These are phyloP conservation scores for Brachyalestes nurse DNA, from an alignment of 2,797 vertebrate species.

Conservation along the genomic window DNA sequence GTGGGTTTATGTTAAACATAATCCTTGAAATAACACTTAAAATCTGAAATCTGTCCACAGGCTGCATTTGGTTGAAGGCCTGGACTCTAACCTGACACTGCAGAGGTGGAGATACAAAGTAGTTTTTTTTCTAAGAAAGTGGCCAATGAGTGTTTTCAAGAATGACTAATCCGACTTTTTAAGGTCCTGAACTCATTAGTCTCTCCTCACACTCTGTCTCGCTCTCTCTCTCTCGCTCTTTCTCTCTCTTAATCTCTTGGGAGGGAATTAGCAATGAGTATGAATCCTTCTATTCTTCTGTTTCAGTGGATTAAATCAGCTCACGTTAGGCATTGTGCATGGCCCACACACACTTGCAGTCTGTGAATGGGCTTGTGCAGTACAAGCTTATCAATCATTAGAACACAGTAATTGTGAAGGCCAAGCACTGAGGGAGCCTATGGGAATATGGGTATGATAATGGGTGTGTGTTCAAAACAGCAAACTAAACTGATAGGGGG, in stretches of 20 bases:
- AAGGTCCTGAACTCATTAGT: not conserved
- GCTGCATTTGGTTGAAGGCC: too few relatives aligned
- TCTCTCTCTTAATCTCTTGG: not conserved
- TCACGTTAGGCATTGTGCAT: not conserved
- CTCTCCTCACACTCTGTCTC: not conserved
- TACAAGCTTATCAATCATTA: constrained; percentile 24
- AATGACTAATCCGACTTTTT: not conserved
- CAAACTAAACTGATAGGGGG: not conserved
- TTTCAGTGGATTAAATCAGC: constrained; percentile 28
- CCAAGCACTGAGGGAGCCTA: not conserved
- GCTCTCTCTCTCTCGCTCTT: not conserved
- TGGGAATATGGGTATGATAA: not conserved
- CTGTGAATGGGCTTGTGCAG: constrained; percentile 3
- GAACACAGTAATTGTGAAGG: constrained; percentile 19
- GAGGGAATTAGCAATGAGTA: not conserved
- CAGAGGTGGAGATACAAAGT: not conserved
- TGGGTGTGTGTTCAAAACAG: not conserved
- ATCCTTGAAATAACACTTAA: too few relatives aligned
- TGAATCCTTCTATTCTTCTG: constrained; percentile 3
- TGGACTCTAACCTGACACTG: too few relatives aligned
- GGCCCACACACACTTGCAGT: not conserved
- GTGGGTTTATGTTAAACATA: too few relatives aligned
- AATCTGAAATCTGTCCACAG: too few relatives aligned
- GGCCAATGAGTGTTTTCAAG: not conserved
- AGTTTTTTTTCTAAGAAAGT: not conserved